Evolutionary conservation across 2,888 invertebrate species (phyloP).

Genomic region (Formica aserva): DNA sequence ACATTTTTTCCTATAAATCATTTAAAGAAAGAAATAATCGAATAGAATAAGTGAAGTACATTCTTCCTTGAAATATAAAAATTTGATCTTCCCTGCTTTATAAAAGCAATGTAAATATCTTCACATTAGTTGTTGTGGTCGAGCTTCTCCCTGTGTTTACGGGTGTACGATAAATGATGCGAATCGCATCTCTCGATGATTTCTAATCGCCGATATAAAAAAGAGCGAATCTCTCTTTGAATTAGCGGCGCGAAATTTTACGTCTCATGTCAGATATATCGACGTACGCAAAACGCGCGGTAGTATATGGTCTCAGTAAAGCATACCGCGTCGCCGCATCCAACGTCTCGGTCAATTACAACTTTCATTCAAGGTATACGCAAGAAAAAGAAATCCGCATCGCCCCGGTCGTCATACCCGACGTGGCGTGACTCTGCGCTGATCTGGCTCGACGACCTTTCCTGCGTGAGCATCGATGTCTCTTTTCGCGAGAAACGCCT

Average conservation of each 20-base stretch:
- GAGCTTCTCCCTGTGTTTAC: neutral
- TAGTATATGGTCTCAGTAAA: neutral
- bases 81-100: neutral
- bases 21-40: neutral
- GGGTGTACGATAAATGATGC: constrained; percentile 16
- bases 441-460: constrained; percentile 65
- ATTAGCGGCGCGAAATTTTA: constrained; percentile 26
- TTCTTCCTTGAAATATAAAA: neutral
- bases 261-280: neutral
- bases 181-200: neutral
- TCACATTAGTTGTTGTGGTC: neutral
- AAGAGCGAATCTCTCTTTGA: constrained; percentile 39
- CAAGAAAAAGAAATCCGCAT: constrained; percentile 62
- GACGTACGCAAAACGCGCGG: neutral
- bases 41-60: neutral
- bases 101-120: constrained; percentile 1
- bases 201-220: constrained; percentile 28
- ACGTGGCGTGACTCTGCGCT: constrained; percentile 47
- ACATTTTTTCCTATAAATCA: neutral
- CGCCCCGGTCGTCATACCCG: constrained; percentile 38
- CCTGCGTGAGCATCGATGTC: constrained; percentile 70
- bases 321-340: neutral
- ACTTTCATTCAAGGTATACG: constrained; percentile 67
- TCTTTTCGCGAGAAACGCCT: constrained; percentile 58
- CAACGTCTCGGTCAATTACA: constrained; percentile 54